Base-by-base conservation (phyloP, 2,113 vertebrate genomes). In the Corythaeola cristata region DNA sequence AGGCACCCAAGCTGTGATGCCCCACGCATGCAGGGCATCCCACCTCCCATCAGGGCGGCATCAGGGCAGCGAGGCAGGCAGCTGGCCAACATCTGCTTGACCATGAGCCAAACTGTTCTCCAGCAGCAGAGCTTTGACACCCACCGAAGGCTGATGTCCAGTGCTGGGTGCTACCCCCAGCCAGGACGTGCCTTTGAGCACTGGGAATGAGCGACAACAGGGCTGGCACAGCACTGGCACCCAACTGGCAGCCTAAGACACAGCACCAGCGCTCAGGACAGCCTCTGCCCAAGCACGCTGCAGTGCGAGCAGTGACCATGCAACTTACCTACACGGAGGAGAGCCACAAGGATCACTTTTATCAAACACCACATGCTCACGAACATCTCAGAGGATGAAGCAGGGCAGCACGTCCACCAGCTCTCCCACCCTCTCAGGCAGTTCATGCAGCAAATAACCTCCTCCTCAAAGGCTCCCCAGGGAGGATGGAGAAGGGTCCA, bases 221-320 rank as follows among this genome's bases (percentile, higher is more conserved):
- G 53, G 33, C 41, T 44, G 41, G 41, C 41, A 44, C 41, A 44
- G 41, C 55, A 44, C 13, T 4, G 1, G 64, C 37, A 49, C 53
- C n/a, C 68, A 45, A 19, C 24, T 44, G 47, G 66, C 56, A 33
- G 49, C 11, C 39, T 14, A 8, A 39, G 32, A 22, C 5, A 22
- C 44, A 45, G 69, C 64, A 55, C 24, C 58, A 75, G 58, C 1
- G 2, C 68, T 49, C 6, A 0, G n/a, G 21, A 32, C 27, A 88
- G 50, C 45, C 30, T 39, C 39, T 33, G 37, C 77, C 50, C 20
- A 24, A 47, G 41, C 17, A 37, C 13, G 41, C 8, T 26, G 28
- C 35, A 33, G 12, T 0, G 0, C 1, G 2, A 67, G 53, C 52
- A 13, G 28, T 0, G 3, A 56, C 50, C 13, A 3, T 1, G 3